A percentile compares a stretch with the other conserved stretches of the same genome.
These are phyloP conservation scores for Peromyscus californicus DNA, from an alignment of 2,113 vertebrate species.

Conservation along the genomic window DNA sequence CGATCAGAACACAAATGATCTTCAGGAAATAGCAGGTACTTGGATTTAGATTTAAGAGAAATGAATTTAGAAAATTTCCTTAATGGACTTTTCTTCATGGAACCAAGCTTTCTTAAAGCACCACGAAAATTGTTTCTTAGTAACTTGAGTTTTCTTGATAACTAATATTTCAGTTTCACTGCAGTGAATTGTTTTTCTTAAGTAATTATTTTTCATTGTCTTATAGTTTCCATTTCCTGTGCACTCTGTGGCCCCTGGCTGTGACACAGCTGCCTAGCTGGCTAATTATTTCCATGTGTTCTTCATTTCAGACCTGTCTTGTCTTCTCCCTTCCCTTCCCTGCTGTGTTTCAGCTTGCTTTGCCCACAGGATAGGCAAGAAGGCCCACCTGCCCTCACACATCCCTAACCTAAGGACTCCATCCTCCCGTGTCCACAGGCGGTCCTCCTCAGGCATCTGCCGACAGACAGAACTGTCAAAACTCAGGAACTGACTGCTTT, in stretches of 20 bases:
- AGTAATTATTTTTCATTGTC: constrained; percentile 41
- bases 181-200: background rate
- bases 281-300: constrained; percentile 56
- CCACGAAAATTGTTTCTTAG: background rate
- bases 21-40: background rate
- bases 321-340: background rate
- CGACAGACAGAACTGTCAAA: background rate
- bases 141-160: constrained; percentile 28
- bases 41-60: constrained; percentile 24
- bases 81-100: background rate
- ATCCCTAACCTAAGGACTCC: background rate
- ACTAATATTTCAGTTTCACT: background rate
- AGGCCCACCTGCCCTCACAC: background rate
- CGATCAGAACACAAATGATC: background rate
- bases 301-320: constrained; percentile 28
- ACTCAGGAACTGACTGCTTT: background rate
- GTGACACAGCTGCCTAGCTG: constrained; percentile 55
- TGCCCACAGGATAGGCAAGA: background rate
- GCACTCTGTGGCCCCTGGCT: constrained; percentile 23
- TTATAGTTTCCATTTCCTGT: constrained; percentile 63
- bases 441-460: background rate
- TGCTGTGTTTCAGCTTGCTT: constrained; percentile 42
- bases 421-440: background rate
- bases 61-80: background rate
- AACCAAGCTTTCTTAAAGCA: background rate